A percentile compares a stretch with the other conserved stretches of the same genome.
phyloP scores from a whole-genome alignment of 2,113 vertebrate species.

The Hydrochoerus hydrochaeris region DNA sequence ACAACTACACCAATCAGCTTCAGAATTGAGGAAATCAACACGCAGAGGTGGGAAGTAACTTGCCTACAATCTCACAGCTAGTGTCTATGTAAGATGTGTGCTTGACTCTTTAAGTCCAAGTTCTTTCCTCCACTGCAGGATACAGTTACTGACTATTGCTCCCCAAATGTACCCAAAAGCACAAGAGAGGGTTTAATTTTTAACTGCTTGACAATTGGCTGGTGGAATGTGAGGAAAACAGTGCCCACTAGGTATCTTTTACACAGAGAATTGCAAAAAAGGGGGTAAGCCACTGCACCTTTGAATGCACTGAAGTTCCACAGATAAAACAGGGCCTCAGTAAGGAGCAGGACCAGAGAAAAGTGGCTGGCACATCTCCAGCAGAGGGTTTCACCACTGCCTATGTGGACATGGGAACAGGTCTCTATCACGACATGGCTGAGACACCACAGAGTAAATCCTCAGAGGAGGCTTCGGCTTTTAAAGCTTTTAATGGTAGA shows the following conservation, averaged over 20 bases:
- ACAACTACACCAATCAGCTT: neutral
- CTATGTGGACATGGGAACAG: neutral
- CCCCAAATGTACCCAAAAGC: neutral
- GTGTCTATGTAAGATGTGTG: neutral
- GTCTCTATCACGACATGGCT: neutral
- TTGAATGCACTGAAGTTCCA: neutral
- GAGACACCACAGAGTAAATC: neutral
- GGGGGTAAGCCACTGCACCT: neutral
- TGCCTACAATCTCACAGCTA: neutral
- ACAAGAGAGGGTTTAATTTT: neutral
- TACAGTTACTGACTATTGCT: neutral
- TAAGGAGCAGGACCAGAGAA: neutral
- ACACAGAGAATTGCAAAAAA: neutral
- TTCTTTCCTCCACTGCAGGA: neutral
- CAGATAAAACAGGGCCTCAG: neutral
- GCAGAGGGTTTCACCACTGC: neutral
- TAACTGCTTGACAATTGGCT: neutral
- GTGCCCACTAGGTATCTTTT: neutral
- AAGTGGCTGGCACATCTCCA: neutral
- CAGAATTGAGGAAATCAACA: neutral
- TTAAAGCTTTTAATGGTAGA: conserved; percentile 10
- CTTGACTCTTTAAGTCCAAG: neutral
- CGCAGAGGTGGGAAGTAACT: neutral
- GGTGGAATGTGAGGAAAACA: conserved; percentile 26
- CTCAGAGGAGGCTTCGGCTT: neutral